These are phyloP conservation scores for Podilymbus podiceps DNA, from an alignment of 2,113 vertebrate genomes.

Conservation along the genomic window DNA sequence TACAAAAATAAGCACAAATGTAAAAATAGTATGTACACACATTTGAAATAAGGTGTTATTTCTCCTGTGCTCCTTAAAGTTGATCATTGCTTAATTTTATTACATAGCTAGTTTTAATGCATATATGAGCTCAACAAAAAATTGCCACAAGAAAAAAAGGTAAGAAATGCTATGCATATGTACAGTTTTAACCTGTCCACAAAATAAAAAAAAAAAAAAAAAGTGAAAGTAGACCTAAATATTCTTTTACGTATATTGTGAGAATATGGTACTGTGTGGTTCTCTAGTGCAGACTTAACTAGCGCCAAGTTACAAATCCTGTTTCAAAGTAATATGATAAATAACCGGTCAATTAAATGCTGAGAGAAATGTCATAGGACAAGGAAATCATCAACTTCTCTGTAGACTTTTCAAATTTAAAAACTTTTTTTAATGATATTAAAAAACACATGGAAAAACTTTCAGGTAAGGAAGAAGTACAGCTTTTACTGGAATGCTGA, in stretches of 20 bases:
- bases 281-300: not conserved
- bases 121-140: conserved; percentile 29
- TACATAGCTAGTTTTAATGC: not conserved
- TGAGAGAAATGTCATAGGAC: not conserved
- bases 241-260: not conserved
- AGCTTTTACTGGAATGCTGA: not conserved
- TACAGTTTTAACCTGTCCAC: not conserved
- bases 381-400: not conserved
- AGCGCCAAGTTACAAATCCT: not conserved
- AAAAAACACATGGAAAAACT: not conserved
- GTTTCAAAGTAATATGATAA: not conserved
- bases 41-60: not conserved
- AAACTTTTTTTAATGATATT: not conserved
- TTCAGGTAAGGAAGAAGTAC: not conserved
- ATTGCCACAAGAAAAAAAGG: conserved; percentile 9
- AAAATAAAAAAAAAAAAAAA: not conserved
- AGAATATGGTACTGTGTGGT: not conserved
- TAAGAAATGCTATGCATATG: not conserved
- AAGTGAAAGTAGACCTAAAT: not conserved
- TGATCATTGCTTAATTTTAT: not conserved
- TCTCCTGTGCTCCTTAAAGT: not conserved
- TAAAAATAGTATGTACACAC: not conserved
- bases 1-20: not conserved
- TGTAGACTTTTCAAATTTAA: not conserved
- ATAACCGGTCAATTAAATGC: not conserved